Percentiles rank a stretch among this genome's conserved stretches.
Evolutionary conservation across 2,113 vertebrate genomes (phyloP).

Genomic region (Atlantisia rogersi): DNA sequence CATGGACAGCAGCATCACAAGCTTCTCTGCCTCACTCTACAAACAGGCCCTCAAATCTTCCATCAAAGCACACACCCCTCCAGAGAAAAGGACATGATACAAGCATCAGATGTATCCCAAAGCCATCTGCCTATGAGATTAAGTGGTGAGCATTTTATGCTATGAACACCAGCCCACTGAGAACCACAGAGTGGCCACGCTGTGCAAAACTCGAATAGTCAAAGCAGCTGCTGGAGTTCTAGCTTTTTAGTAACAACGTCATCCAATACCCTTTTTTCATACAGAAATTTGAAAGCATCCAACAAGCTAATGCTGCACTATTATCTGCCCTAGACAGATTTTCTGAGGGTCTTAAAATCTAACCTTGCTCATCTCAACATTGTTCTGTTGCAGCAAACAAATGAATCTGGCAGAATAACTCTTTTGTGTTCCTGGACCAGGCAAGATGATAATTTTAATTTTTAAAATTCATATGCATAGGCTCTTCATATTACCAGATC

Average conservation of each 20-base stretch:
- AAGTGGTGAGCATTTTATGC: not conserved
- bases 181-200: not conserved
- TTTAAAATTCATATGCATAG: not conserved
- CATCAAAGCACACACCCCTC: not conserved
- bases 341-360: not conserved
- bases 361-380: not conserved
- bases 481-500: not conserved
- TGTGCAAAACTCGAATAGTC: not conserved
- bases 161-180: not conserved
- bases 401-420: not conserved
- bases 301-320: not conserved
- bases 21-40: not conserved
- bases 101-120: not conserved
- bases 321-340: not conserved
- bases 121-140: not conserved
- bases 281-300: not conserved
- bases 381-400: not conserved
- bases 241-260: not conserved
- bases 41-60: not conserved
- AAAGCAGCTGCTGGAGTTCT: not conserved
- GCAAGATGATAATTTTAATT: not conserved
- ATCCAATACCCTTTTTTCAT: not conserved
- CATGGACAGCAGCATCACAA: constrained; percentile 35
- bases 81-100: not conserved
- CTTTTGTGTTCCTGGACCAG: not conserved